phyloP scores from a whole-genome alignment of 2,888 invertebrate genomes.

The Sphaeridia pumilis region DNA sequence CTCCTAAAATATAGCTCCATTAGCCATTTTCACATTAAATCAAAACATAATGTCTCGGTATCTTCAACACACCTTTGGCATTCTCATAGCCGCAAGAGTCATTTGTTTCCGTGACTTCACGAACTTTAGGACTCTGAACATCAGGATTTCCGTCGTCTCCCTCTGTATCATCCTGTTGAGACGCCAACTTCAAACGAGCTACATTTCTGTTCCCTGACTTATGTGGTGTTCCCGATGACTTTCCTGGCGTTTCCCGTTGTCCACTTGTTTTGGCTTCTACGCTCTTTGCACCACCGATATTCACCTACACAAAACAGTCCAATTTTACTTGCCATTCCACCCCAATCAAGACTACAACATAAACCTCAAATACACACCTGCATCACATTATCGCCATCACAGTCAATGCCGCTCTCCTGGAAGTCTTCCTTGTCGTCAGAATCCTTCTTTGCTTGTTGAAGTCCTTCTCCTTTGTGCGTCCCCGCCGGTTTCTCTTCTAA shows the following conservation, averaged over 20 bases:
- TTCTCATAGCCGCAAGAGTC: conserved; percentile 34
- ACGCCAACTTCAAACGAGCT: conserved; percentile 28
- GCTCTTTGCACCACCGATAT: conserved; percentile 30
- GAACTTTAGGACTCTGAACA: conserved; percentile 38
- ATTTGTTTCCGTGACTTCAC: conserved; percentile 36
- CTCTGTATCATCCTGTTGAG: conserved; percentile 34
- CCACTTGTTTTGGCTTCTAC: too few relatives aligned
- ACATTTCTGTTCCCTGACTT: conserved; percentile 15
- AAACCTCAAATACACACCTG: conserved; percentile 37
- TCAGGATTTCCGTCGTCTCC: conserved; percentile 37
- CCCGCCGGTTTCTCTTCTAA: conserved; percentile 1
- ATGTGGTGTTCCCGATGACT: background rate
- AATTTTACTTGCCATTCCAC: background rate
- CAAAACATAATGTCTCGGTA: too few relatives aligned
- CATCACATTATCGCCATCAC: conserved; percentile 51
- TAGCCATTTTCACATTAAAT: background rate
- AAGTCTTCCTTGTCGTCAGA: conserved; percentile 37
- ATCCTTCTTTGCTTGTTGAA: conserved; percentile 9
- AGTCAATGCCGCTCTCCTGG: conserved; percentile 45
- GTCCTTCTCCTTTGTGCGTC: conserved; percentile 7
- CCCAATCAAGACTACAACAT: too few relatives aligned
- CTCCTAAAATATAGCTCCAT: conserved; percentile 10
- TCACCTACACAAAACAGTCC: conserved; percentile 19
- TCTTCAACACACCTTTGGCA: conserved; percentile 31
- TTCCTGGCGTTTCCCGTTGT: conserved; percentile 14